A percentile compares a stretch with the other conserved stretches of the same genome.
Conservation (phyloP, 1,140 invertebrate genomes). For the Drosophila melanogaster region Release_6_plus_ISO1_MT NC_004354.4:10317001-10317500, state of each 20-base stretch:
- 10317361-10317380: slow-evolving; percentile 2
- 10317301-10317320: slow-evolving; percentile 35
- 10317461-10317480: slow-evolving; percentile 46
- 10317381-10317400: slow-evolving; percentile 13
- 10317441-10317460: slow-evolving; percentile 28
- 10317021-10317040: slow-evolving; percentile 61
- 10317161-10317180: not conserved
- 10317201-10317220: slow-evolving; percentile 9
- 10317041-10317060: slow-evolving; percentile 31
- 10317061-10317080: slow-evolving; percentile 12
- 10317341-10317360: slow-evolving; percentile 28
- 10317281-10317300: slow-evolving; percentile 60
- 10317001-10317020: slow-evolving; percentile 15
- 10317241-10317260: slow-evolving; percentile 49
- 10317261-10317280: slow-evolving; percentile 57
- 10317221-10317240: slow-evolving; percentile 41
- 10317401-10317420: slow-evolving; percentile 33
- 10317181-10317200: not conserved
- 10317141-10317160: slow-evolving; percentile 17
- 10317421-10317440: slow-evolving; percentile 12
- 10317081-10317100: slow-evolving; percentile 59
- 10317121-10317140: slow-evolving; percentile 42
- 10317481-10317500: slow-evolving; percentile 16
- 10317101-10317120: slow-evolving; percentile 59
- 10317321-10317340: slow-evolving; percentile 20